Conservation (phyloP, 2,797 vertebrate genomes). For the Steatocranus sp. region DNA sequence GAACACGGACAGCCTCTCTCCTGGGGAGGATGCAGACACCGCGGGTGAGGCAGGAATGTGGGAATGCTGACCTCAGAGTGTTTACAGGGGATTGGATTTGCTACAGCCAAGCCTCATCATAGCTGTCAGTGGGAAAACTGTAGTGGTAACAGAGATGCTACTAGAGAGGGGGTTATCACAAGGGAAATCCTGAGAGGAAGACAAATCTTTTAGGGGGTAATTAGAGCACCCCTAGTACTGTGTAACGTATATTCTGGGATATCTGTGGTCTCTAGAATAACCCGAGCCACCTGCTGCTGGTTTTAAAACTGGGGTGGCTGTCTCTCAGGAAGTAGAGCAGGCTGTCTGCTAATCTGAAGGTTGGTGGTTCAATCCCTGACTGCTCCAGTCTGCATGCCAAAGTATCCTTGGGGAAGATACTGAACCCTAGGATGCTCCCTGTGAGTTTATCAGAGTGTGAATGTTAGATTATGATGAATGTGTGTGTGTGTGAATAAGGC, state of each 20-base stretch:
- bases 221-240: slow-evolving; percentile 1
- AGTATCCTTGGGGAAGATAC: neutral
- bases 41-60: slow-evolving; percentile 57
- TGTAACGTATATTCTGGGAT: slow-evolving; percentile 6
- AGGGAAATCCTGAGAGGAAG: slow-evolving; percentile 21
- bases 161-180: neutral
- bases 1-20: slow-evolving; percentile 45
- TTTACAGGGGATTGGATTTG: slow-evolving; percentile 33
- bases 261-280: neutral
- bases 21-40: slow-evolving; percentile 58
- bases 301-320: neutral
- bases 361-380: neutral
- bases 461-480: neutral
- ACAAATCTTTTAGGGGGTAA: slow-evolving; percentile 27
- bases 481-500: neutral
- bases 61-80: slow-evolving; percentile 1
- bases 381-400: neutral
- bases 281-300: slow-evolving; percentile 7
- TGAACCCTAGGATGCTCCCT: neutral
- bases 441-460: neutral
- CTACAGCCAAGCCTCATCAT: slow-evolving; percentile 4
- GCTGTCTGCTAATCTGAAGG: neutral
- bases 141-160: neutral
- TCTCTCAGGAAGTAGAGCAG: neutral
- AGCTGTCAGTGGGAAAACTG: slow-evolving; percentile 24